phyloP scores from a whole-genome alignment of 2,888 invertebrate species.

The Hesperia comma region DNA sequence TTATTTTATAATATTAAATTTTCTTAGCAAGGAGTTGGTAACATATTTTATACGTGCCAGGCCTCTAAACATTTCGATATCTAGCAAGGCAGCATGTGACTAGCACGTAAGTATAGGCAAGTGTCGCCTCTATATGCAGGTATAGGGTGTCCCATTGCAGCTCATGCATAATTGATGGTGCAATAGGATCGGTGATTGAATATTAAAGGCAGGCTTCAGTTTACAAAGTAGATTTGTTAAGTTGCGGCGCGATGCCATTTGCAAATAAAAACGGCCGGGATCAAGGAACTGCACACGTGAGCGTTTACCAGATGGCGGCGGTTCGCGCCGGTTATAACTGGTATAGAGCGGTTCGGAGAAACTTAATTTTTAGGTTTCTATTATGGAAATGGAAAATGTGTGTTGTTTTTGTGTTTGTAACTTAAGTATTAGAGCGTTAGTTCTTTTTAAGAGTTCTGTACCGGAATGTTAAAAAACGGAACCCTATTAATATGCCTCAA shows the following conservation, averaged over 20 bases:
- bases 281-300: conserved; percentile 47
- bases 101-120: conserved; percentile 16
- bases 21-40: too few relatives aligned
- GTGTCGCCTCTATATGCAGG: conserved; percentile 21
- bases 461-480: too few relatives aligned
- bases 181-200: conserved; percentile 42
- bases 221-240: conserved; percentile 37
- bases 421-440: too few relatives aligned
- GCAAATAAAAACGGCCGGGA: conserved; percentile 44
- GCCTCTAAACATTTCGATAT: too few relatives aligned
- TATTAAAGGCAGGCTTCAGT: conserved; percentile 43
- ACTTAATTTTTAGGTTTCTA: not conserved
- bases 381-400: not conserved
- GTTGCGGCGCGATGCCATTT: conserved; percentile 40
- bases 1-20: too few relatives aligned
- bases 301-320: conserved; percentile 37
- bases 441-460: too few relatives aligned
- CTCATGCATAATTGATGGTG: conserved; percentile 43
- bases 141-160: conserved; percentile 28
- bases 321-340: conserved; percentile 27
- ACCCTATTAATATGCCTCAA: too few relatives aligned
- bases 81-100: not conserved
- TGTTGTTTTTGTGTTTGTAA: too few relatives aligned
- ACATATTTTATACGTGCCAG: too few relatives aligned
- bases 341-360: not conserved